Base-by-base conservation (phyloP, 2,888 invertebrate species). In the Macropis europaea region DNA sequence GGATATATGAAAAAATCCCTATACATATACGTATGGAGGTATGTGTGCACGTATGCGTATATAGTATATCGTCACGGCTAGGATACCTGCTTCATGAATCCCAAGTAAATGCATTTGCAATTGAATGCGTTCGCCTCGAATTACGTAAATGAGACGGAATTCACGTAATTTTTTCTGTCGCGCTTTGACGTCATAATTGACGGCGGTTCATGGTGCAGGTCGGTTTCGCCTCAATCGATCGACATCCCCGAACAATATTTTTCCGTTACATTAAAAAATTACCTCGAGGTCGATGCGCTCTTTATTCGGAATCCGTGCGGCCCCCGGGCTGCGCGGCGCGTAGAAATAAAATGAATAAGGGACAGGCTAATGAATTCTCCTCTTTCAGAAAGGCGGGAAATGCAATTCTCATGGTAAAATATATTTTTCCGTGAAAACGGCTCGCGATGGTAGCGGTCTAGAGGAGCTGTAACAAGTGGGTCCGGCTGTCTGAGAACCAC, bases 91-190 rank as follows among this genome's bases (percentile, higher is more conserved):
- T 13, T 57, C 38, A 57, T 7, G 50, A 47, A 53, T 52, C 32
- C 28, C 26, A 69, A 69, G 60, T 48, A 53, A 60, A 52, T 60
- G 34, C 17, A 48, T 70, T 48, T 52, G 52, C 50, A 43, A 68
- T 68, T 68, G 53, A 60, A 70, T 45, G 22, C 22, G 28, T 69
- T 45, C 34, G 52, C 40, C 26, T 34, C 17, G 43, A 50, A 54
- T 68, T 70, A 36, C 40, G 47, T 28, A 69, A 69, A 47, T 68
- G 45, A 45, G 22, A 13, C 38, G 19, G 32, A 36, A 68, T 57
- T 57, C 15, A 11, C 22, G 15, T 17, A 30, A 50, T 50, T 38
- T 52, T 28, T 32, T 67, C 28, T 36, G 15, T n/a, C 22, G 19
- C 3, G n/a, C 30, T 30, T 42, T 28, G 28, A 50, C 36, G 36